A percentile compares a stretch with the other conserved stretches of the same genome.
These are phyloP conservation scores for Orestias chungarensis DNA, from an alignment of 2,797 vertebrate genomes.

Conservation along the genomic window DNA sequence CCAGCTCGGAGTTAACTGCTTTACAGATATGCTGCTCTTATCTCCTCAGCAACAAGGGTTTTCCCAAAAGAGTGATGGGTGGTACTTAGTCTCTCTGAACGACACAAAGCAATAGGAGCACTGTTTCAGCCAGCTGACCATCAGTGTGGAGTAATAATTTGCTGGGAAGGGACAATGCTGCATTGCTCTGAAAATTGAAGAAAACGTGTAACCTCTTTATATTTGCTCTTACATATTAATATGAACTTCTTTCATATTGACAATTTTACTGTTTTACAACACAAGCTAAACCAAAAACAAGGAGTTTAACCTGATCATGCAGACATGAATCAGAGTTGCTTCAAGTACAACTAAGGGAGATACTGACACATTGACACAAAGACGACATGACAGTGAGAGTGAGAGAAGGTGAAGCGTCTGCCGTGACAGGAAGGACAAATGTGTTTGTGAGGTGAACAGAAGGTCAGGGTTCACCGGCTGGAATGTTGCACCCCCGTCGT, in stretches of 20 bases:
- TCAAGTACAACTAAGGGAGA: slow-evolving; percentile 1
- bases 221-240: background rate
- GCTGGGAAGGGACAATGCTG: background rate
- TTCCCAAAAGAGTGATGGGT: background rate
- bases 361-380: slow-evolving; percentile 5
- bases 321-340: background rate
- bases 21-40: background rate
- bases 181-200: too few species aligned
- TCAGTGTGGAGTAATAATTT: background rate
- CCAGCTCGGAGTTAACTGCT: too few species aligned
- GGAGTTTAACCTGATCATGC: background rate
- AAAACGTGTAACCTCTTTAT: background rate
- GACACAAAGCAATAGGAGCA: background rate
- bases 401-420: slow-evolving; percentile 14
- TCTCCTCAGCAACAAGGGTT: background rate
- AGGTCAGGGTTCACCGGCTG: slow-evolving; percentile 55
- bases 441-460: slow-evolving; percentile 45
- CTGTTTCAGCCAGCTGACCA: background rate
- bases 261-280: background rate
- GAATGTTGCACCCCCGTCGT: slow-evolving; percentile 56
- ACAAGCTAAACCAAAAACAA: background rate
- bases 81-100: background rate
- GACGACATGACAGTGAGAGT: slow-evolving; percentile 22
- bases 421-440: slow-evolving; percentile 28
- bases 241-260: background rate